Evolutionary conservation across 2,797 vertebrate genomes (phyloP), one percentile per base, ranked within the genome.

Genomic region (Acipenser ruthenus): DNA sequence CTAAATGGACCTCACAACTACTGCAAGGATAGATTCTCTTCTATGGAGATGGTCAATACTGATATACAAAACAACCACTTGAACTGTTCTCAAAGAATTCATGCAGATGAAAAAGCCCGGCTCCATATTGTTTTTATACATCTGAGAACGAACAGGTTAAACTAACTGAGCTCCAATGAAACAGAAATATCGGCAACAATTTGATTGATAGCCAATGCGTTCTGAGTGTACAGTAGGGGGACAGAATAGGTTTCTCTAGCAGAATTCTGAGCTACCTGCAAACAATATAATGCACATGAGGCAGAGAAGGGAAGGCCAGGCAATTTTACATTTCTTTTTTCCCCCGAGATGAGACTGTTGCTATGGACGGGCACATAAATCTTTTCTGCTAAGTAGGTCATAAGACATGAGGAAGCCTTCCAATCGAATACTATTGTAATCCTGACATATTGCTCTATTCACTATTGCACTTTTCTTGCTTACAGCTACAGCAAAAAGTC

Each of bases 331-430:
- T 37, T 59, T 4, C 23, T 4, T 4, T 63, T 68, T 74, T 70
- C 76, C 71, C 66, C 72, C 50, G 63, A 75, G 62, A 75, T 68
- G 69, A 75, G 72, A 81, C 65, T 72, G 65, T 75, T 68, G 69
- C 49, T 73, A 63, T 55, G 72, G 75, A 76, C 65, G 70, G 69
- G 65, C 69, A 75, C 65, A 81, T 68, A 79, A 78, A 77, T 81
- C 70, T 80, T 77, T 60, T 67, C 52, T 67, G 62, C 63, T 73
- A 80, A 82, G 65, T 72, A 78, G 69, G 70, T 79, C 73, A 79
- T 65, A 77, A 70, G 61, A 69, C 70, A n/a, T 62, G 73, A 80
- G 77, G 65, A 74, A 79, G 75, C 62, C 59, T 71, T 78, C 59
- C 71, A 71, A 64, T 69, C 71, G 74, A 72, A 74, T 71, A 65